A percentile compares a stretch with the other conserved stretches of the same genome.
Evolutionary conservation across 2,797 vertebrate genomes (phyloP).

Genomic region (Muraenolepis orangiensis): DNA sequence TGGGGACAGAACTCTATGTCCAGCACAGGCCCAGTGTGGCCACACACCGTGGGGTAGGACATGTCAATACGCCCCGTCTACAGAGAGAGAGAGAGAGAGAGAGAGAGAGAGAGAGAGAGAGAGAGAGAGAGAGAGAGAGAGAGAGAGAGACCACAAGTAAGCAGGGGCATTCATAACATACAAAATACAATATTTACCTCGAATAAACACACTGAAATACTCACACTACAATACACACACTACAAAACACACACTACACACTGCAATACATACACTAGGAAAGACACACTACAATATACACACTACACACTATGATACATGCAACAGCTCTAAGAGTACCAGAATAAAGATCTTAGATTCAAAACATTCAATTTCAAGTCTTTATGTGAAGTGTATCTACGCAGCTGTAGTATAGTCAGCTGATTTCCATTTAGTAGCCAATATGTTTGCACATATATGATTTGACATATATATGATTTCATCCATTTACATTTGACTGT

Average conservation of each 20-base stretch:
- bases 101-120: neutral
- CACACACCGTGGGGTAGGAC: slow-evolving; percentile 82
- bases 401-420: slow-evolving; percentile 38
- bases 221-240: no score
- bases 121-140: neutral
- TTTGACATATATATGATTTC: neutral
- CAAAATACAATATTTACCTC: no score
- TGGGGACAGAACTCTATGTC: slow-evolving; percentile 91
- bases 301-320: no score
- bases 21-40: slow-evolving; percentile 87
- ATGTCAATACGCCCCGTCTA: slow-evolving; percentile 89
- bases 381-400: neutral
- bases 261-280: no score
- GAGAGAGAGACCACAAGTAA: neutral
- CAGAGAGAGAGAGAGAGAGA: slow-evolving; percentile 16
- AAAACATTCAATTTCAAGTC: neutral
- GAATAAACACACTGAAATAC: no score
- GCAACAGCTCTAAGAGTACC: neutral
- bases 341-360: neutral
- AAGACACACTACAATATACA: no score
- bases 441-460: neutral
- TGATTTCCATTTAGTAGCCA: slow-evolving; percentile 47
- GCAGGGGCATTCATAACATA: no score
- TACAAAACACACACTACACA: no score
- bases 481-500: neutral